Conservation (phyloP, 2,888 invertebrate genomes). For the Pristionchus entomophagus region DNA sequence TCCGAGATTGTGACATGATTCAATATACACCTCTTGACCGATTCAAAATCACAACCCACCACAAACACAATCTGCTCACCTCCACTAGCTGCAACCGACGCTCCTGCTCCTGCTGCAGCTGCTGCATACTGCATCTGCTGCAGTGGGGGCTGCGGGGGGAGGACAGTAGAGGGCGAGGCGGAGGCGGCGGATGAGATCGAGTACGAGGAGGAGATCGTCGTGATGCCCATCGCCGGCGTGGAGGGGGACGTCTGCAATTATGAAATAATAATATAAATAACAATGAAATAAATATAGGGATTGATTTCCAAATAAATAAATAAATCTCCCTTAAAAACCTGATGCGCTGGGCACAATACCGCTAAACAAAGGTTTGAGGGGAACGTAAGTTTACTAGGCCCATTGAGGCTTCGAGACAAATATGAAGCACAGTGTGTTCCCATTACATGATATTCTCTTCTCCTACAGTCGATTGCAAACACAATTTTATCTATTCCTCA, state of each 20-base stretch:
- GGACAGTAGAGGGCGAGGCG: constrained; percentile 30
- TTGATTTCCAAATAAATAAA: too few relatives aligned
- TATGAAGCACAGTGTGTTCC: too few relatives aligned
- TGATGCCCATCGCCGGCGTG: constrained; percentile 45
- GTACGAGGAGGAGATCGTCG: constrained; percentile 54
- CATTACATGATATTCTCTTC: too few relatives aligned
- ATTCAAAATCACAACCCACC: neutral
- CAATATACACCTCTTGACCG: neutral
- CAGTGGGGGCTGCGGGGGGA: constrained; percentile 31
- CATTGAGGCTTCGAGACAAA: too few relatives aligned
- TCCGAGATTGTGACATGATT: neutral
- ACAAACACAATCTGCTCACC: neutral
- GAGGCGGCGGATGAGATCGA: constrained; percentile 44
- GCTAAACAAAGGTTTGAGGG: too few relatives aligned
- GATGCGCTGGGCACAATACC: too few relatives aligned
- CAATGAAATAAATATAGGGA: too few relatives aligned
- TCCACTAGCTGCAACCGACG: neutral
- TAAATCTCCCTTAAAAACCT: too few relatives aligned
- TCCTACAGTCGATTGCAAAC: too few relatives aligned
- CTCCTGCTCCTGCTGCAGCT: neutral
- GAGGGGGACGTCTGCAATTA: constrained; percentile 7
- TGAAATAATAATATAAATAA: neutral
- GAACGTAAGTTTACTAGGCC: too few relatives aligned
- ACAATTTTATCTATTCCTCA: too few relatives aligned
- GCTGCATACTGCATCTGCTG: neutral